These are phyloP conservation scores for Cyphomyrmex costatus DNA, from an alignment of 1,140 invertebrate genomes.

Conservation along the genomic window DNA sequence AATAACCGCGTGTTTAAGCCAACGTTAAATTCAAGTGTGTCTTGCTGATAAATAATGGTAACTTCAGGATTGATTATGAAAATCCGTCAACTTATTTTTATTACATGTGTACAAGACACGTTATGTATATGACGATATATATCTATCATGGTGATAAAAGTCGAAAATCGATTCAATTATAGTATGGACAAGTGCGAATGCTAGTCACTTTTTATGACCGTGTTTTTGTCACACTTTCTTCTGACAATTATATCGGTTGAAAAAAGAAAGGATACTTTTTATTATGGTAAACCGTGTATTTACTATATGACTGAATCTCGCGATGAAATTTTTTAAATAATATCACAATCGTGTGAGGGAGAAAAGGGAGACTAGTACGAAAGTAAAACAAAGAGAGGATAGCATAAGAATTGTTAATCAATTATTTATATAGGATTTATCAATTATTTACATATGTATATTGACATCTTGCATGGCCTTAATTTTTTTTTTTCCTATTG, in stretches of 20 bases:
- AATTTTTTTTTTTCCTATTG: constrained; percentile 11
- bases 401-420: constrained; percentile 17
- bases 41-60: constrained; percentile 70
- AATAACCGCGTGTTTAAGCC: constrained; percentile 24
- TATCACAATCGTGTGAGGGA: constrained; percentile 71
- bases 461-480: background rate
- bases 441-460: background rate
- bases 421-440: background rate
- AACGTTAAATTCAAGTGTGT: constrained; percentile 68
- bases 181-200: constrained; percentile 66
- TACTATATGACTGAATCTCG: constrained; percentile 62
- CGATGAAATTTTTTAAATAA: constrained; percentile 70
- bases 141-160: constrained; percentile 68
- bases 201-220: constrained; percentile 71
- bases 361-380: constrained; percentile 59
- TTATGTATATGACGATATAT: constrained; percentile 69
- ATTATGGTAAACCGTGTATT: constrained; percentile 35
- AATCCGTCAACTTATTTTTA: constrained; percentile 73
- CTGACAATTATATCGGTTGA: constrained; percentile 35
- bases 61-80: constrained; percentile 60
- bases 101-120: constrained; percentile 68
- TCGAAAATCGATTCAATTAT: constrained; percentile 60
- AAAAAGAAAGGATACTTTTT: constrained; percentile 46
- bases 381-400: constrained; percentile 1
- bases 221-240: constrained; percentile 21